A percentile compares a stretch with the other conserved stretches of the same genome.
Evolutionary conservation across 1,140 invertebrate species (phyloP).

Genomic region (Drosophila bocqueti): DNA sequence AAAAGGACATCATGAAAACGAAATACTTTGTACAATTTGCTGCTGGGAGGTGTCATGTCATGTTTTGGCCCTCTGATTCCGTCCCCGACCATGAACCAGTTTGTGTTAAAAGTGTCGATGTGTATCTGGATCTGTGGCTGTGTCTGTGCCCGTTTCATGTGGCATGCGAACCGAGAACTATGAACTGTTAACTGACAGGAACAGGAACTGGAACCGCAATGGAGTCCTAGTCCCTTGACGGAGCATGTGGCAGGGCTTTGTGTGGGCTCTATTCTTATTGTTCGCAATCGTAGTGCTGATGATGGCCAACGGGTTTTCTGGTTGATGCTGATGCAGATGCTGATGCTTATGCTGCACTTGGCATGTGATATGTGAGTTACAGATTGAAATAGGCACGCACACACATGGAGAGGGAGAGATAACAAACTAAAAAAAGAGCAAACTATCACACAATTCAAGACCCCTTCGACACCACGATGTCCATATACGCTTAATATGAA

Average conservation of each 20-base stretch:
- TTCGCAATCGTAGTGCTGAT: slow-evolving; percentile 28
- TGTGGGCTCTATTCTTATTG: slow-evolving; percentile 18
- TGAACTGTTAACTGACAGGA: slow-evolving; percentile 64
- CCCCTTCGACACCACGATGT: not conserved
- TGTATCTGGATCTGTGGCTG: not conserved
- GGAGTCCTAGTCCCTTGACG: slow-evolving; percentile 41
- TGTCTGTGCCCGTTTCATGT: slow-evolving; percentile 5
- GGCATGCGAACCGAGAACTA: slow-evolving; percentile 62
- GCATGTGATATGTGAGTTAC: slow-evolving; percentile 59
- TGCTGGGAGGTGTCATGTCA: slow-evolving; percentile 25
- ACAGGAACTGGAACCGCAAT: slow-evolving; percentile 59
- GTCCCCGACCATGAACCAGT: slow-evolving; percentile 41
- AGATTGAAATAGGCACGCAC: slow-evolving; percentile 49
- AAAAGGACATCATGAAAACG: slow-evolving; percentile 41
- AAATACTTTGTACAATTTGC: slow-evolving; percentile 63
- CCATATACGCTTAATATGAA: slow-evolving; percentile 12
- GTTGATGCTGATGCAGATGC: not conserved
- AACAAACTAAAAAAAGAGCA: slow-evolving; percentile 28
- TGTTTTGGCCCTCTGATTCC: slow-evolving; percentile 28
- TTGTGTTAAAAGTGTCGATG: slow-evolving; percentile 11
- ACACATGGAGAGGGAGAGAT: slow-evolving; percentile 32
- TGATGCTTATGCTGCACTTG: slow-evolving; percentile 29
- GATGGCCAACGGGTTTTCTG: slow-evolving; percentile 18
- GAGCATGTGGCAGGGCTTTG: slow-evolving; percentile 21
- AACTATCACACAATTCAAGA: slow-evolving; percentile 18